phyloP scores from a whole-genome alignment of 2,888 invertebrate genomes.

The Leptodirus hochenwartii region DNA sequence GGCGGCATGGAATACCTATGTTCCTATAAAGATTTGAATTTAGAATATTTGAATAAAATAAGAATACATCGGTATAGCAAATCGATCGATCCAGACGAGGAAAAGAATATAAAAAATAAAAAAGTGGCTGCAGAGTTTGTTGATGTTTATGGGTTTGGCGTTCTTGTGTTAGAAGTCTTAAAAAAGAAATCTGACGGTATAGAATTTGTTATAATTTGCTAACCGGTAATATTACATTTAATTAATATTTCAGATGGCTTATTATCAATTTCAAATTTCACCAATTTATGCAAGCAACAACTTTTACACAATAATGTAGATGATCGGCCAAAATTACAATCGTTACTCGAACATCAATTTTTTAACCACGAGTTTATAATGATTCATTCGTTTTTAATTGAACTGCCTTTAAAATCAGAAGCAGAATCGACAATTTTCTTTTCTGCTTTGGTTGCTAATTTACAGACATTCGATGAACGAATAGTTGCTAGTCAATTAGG shows the following conservation, averaged over 20 bases:
- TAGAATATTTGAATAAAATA: constrained; percentile 46
- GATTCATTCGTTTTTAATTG: constrained; percentile 66
- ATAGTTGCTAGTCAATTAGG: constrained; percentile 69
- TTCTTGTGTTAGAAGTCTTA: constrained; percentile 56
- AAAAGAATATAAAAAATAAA: constrained; percentile 29
- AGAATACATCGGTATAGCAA: constrained; percentile 47
- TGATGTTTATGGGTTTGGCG: constrained; percentile 62
- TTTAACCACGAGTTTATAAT: constrained; percentile 74
- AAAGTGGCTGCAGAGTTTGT: constrained; percentile 34
- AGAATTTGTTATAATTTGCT: constrained; percentile 2
- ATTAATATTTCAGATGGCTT: constrained; percentile 38
- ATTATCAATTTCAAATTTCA: constrained; percentile 49
- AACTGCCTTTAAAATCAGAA: constrained; percentile 61
- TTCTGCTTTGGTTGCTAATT: constrained; percentile 42
- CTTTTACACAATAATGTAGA: constrained; percentile 46
- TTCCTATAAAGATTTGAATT: constrained; percentile 44
- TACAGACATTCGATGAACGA: constrained; percentile 58
- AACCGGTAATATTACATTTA: constrained; percentile 7
- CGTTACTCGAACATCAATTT: constrained; percentile 51
- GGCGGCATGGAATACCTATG: constrained; percentile 71
- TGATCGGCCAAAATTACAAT: constrained; percentile 46
- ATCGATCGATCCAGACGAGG: constrained; percentile 53
- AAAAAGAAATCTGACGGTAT: constrained; percentile 37
- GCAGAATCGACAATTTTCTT: constrained; percentile 66
- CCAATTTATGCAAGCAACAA: constrained; percentile 46